These are phyloP conservation scores for Pemphredon lugubris DNA, from an alignment of 2,888 invertebrate species.

Conservation along the genomic window DNA sequence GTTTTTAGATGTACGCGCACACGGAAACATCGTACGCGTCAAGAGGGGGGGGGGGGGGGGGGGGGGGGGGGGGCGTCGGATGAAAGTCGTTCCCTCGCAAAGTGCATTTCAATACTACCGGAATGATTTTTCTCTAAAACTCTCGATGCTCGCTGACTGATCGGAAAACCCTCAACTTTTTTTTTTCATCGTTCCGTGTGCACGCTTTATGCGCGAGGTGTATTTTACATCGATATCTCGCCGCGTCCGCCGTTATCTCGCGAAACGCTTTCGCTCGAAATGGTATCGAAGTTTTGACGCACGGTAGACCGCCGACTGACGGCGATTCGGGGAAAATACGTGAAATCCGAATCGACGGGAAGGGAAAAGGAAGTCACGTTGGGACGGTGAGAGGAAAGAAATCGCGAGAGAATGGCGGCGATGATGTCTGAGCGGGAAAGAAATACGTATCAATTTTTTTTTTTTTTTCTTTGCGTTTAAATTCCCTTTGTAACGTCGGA, in stretches of 20 bases:
- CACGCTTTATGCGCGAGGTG: not conserved
- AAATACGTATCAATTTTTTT: too few relatives aligned
- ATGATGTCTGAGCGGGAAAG: too few relatives aligned
- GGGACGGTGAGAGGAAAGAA: conserved; percentile 11
- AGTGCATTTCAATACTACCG: conserved; percentile 1
- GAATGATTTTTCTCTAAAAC: conserved; percentile 16
- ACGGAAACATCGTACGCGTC: not conserved
- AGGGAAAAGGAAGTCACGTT: conserved; percentile 23
- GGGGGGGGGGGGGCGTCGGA: not conserved
- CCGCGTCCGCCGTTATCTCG: conserved; percentile 8
- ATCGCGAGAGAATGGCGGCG: not conserved
- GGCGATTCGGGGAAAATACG: conserved; percentile 6
- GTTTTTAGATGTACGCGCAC: too few relatives aligned
- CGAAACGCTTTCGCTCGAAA: conserved; percentile 5
- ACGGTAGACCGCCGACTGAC: not conserved
- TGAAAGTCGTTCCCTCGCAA: conserved; percentile 8
- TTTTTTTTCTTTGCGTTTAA: too few relatives aligned
- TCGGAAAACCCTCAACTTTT: not conserved
- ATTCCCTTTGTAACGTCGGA: too few relatives aligned
- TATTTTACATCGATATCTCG: conserved; percentile 9
- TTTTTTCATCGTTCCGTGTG: not conserved
- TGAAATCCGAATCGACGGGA: conserved; percentile 4
- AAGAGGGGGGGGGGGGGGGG: not conserved
- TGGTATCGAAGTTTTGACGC: not conserved
- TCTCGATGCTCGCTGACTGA: not conserved